Conservation (phyloP, 2,113 vertebrate genomes). For the Equus quagga region DNA sequence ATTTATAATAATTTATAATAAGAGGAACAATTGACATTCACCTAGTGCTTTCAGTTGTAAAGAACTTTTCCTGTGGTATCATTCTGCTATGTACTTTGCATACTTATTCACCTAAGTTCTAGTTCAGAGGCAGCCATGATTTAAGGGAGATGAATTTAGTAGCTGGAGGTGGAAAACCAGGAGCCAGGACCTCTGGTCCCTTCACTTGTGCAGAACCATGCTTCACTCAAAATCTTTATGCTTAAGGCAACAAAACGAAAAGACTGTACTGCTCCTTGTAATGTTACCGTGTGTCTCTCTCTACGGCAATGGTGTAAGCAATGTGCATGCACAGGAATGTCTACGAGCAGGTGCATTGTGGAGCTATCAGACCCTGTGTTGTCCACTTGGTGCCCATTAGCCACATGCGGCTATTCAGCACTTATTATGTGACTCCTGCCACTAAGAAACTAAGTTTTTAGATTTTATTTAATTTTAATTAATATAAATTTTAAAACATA, state of each 20-base stretch:
- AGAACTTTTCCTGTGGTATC: background rate
- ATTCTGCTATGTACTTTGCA: background rate
- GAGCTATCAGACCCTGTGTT: too few species aligned
- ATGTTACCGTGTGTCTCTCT: fast-evolving
- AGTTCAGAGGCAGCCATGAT: background rate
- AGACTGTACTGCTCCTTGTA: background rate
- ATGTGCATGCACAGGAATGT: background rate
- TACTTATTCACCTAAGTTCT: background rate
- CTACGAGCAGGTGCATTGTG: background rate
- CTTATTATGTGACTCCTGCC: background rate
- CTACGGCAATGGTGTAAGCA: too few species aligned
- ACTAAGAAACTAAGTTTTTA: background rate
- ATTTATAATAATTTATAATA: too few species aligned
- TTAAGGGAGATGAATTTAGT: background rate
- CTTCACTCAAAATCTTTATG: background rate
- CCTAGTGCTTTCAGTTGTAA: background rate
- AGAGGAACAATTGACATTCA: background rate
- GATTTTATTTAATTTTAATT: background rate
- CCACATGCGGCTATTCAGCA: background rate
- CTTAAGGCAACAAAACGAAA: background rate
- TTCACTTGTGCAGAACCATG: background rate
- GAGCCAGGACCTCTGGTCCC: background rate
- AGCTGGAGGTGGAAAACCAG: background rate
- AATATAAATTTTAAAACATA: background rate
- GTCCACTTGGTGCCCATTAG: background rate